phyloP scores from a whole-genome alignment of 1,140 invertebrate species.

The Muscidifurax raptorellus region DNA sequence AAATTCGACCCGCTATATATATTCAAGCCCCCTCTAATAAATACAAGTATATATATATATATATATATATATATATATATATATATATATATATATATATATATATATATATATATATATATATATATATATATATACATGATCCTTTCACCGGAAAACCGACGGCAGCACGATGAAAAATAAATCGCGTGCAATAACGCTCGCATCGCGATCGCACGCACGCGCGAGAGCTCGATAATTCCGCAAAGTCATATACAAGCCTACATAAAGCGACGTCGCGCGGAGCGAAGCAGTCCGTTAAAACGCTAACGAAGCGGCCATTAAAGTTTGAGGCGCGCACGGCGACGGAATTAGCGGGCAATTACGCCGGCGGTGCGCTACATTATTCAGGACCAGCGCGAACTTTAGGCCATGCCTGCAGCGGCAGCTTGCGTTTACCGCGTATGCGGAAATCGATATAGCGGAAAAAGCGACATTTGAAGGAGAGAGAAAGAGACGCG shows the following conservation, averaged over 20 bases:
- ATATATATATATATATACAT: no score
- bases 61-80: no score
- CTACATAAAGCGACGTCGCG: not conserved
- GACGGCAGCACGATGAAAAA: no score
- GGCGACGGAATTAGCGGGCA: not conserved
- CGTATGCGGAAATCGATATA: not conserved
- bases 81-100: no score
- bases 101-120: no score
- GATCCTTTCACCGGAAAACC: no score
- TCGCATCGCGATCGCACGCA: no score
- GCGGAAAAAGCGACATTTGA: not conserved
- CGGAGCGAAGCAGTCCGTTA: not conserved
- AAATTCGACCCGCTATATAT: no score
- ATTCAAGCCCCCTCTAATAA: no score
- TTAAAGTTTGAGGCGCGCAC: not conserved
- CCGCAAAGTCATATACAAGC: not conserved
- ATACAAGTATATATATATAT: no score
- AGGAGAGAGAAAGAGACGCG: not conserved
- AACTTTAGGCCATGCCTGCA: not conserved
- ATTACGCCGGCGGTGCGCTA: not conserved
- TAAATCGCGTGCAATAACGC: no score
- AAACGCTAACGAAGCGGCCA: conserved; percentile 19
- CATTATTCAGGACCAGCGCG: not conserved
- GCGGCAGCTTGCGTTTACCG: not conserved
- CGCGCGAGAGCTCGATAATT: not conserved